phyloP scores from a whole-genome alignment of 2,888 invertebrate genomes.

The Mactromeris polynyma region DNA sequence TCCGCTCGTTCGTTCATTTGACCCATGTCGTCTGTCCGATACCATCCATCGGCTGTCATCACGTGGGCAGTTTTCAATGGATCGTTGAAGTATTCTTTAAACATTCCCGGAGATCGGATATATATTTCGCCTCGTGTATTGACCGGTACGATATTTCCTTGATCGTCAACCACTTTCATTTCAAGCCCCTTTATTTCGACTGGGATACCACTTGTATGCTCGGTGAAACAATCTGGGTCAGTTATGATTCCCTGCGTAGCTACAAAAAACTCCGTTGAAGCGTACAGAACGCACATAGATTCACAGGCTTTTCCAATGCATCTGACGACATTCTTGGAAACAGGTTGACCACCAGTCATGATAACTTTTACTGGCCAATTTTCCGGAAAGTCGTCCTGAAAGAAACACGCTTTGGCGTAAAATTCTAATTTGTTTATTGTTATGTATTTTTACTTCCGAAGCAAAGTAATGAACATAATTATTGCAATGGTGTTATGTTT shows the following conservation, averaged over 20 bases:
- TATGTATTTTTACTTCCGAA: too few species aligned
- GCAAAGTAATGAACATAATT: too few species aligned
- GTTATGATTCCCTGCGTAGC: not conserved
- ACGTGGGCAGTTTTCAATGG: constrained; percentile 36
- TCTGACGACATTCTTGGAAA: not conserved
- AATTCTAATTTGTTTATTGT: too few species aligned
- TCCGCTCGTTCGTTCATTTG: constrained; percentile 38
- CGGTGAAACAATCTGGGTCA: constrained; percentile 13
- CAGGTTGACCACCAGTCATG: constrained; percentile 31
- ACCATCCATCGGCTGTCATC: constrained; percentile 51
- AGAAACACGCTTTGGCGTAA: too few species aligned
- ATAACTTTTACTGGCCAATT: constrained; percentile 17
- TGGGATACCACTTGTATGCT: constrained; percentile 36
- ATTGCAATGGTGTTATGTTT: too few species aligned
- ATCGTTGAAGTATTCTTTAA: constrained; percentile 53
- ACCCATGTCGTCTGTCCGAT: constrained; percentile 57
- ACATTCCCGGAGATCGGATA: constrained; percentile 31
- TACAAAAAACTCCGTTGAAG: constrained; percentile 29
- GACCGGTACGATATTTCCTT: constrained; percentile 31
- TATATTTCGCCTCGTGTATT: constrained; percentile 51
- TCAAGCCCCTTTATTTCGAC: constrained; percentile 13
- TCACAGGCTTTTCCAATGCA: constrained; percentile 15
- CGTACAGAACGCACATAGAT: constrained; percentile 25
- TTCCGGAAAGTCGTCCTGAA: constrained; percentile 10
- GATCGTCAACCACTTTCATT: constrained; percentile 47